Conservation (phyloP, 2,797 vertebrate species). For the Morelia viridis region DNA sequence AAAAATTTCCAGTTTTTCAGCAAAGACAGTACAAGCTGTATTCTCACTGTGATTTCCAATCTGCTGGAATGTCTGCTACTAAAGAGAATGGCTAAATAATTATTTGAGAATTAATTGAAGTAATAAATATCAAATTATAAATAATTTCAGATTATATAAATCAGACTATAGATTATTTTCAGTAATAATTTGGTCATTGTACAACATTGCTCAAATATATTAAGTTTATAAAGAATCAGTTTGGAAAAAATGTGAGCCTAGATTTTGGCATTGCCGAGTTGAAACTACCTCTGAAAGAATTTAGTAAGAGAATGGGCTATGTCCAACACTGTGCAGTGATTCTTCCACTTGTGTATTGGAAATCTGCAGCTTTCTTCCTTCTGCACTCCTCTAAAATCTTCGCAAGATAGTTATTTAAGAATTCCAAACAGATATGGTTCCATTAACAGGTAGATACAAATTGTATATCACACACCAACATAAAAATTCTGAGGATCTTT, state of each 20-base stretch:
- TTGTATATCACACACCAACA: not conserved
- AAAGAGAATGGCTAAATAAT: too few species aligned
- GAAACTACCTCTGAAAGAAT: not conserved
- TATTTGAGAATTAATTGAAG: not conserved
- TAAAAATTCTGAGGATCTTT: not conserved
- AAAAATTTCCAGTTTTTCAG: too few species aligned
- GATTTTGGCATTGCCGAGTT: not conserved
- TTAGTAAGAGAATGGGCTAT: not conserved
- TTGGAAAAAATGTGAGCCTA: not conserved
- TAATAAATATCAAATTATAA: not conserved
- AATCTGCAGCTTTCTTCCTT: not conserved
- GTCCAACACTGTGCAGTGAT: not conserved
- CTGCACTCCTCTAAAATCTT: not conserved
- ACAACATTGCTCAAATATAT: constrained; percentile 6
- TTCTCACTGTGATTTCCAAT: too few species aligned
- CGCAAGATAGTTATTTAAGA: not conserved
- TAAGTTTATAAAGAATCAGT: not conserved
- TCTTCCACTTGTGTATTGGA: not conserved
- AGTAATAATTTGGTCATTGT: not conserved
- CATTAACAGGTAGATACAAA: not conserved
- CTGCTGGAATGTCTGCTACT: too few species aligned
- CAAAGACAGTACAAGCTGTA: too few species aligned
- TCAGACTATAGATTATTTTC: not conserved
- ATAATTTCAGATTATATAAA: not conserved
- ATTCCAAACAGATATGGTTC: not conserved